Conservation (phyloP, 2,797 vertebrate genomes). For the Petrocephalus schoutedeni region DNA sequence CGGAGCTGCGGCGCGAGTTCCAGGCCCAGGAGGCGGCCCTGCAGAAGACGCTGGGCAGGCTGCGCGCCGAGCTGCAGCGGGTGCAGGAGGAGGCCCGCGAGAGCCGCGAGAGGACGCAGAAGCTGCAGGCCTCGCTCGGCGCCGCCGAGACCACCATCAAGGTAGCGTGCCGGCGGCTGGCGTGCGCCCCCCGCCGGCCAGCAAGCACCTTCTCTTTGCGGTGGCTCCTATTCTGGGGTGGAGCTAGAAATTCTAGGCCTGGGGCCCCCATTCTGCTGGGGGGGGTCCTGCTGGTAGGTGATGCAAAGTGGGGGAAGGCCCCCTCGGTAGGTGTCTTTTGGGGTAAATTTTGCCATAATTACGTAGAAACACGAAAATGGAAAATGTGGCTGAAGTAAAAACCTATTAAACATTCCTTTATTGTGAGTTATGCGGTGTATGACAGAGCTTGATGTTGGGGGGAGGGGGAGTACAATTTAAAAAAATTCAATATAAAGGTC, state of each 20-base stretch:
- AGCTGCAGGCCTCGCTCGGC: conserved; percentile 77
- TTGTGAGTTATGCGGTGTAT: not conserved
- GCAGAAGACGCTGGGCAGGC: conserved; percentile 85
- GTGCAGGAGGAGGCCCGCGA: conserved; percentile 84
- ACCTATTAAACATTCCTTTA: not conserved
- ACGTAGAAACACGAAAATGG: not conserved
- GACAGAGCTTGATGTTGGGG: not conserved
- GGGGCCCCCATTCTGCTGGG: not conserved
- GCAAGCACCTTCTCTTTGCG: not conserved
- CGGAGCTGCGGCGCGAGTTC: conserved; percentile 85
- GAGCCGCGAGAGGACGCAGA: conserved; percentile 81
- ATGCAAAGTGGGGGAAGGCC: not conserved
- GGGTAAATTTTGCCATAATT: not conserved
- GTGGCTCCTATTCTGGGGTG: not conserved
- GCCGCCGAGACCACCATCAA: conserved; percentile 74
- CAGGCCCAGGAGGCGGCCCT: conserved; percentile 87
- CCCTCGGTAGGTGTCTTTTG: not conserved
- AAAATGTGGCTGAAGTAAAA: not conserved
- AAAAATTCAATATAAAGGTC: no score
- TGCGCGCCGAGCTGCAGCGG: conserved; percentile 81
- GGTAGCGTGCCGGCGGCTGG: conserved; percentile 53
- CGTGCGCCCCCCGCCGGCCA: not conserved
- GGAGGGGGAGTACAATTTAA: not conserved
- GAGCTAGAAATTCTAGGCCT: not conserved
- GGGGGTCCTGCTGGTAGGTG: not conserved